These are phyloP conservation scores for Micromussa lordhowensis DNA, from an alignment of 92 coral and sea anemone species.

Conservation along the genomic window DNA sequence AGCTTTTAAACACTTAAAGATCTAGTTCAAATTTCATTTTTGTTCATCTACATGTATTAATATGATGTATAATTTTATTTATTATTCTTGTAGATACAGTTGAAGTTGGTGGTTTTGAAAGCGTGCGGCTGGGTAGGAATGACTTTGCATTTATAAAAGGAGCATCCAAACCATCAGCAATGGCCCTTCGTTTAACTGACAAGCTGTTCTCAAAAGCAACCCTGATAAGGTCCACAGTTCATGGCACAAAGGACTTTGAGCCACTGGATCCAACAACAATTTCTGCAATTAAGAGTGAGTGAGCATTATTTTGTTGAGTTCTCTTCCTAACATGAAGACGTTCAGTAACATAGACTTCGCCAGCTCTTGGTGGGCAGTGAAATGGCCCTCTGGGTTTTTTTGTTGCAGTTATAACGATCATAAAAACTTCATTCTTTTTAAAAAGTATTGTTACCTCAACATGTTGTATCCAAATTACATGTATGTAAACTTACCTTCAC, in stretches of 20 bases:
- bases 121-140: background rate
- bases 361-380: no score
- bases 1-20: no score
- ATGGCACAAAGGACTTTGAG: slow-evolving; percentile 23
- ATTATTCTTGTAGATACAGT: background rate
- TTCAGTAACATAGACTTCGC: no score
- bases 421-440: no score
- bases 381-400: no score
- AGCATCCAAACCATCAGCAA: slow-evolving; percentile 19
- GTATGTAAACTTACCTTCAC: background rate
- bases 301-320: background rate
- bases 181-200: slow-evolving; percentile 18
- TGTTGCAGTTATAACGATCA: no score
- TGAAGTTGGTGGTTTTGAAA: background rate
- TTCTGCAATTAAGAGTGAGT: slow-evolving; percentile 26
- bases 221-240: slow-evolving; percentile 20
- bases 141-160: slow-evolving; percentile 1
- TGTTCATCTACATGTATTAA: background rate
- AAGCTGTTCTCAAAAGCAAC: slow-evolving; percentile 14
- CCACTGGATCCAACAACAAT: slow-evolving; percentile 21
- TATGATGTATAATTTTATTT: background rate
- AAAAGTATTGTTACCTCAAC: no score
- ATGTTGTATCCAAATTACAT: no score
- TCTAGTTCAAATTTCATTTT: no score
- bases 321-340: no score